Evolutionary conservation across 2,113 vertebrate genomes (phyloP).

Genomic region (Myotis lucifugus): DNA sequence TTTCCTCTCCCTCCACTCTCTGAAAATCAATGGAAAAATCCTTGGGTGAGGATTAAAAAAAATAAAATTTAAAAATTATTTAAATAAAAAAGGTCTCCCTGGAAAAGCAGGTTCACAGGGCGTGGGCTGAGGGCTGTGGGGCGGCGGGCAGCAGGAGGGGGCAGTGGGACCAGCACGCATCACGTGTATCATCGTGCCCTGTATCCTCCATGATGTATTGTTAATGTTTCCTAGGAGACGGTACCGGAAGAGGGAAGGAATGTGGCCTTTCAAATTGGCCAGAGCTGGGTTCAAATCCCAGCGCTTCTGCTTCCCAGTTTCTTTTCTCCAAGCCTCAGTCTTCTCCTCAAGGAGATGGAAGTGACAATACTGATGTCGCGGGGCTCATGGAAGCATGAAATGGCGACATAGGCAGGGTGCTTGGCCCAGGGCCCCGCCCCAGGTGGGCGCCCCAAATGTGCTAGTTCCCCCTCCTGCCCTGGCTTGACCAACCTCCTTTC

Average conservation of each 20-base stretch:
- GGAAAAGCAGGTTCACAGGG: neutral
- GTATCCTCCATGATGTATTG: no score
- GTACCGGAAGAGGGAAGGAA: neutral
- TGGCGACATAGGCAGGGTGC: rapidly evolving
- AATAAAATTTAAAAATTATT: no score
- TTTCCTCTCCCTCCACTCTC: no score
- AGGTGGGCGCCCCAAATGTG: neutral
- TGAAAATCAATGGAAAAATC: no score
- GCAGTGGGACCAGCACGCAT: rapidly evolving
- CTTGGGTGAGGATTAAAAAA: no score
- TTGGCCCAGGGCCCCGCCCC: neutral
- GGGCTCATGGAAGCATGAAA: neutral
- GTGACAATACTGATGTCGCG: neutral
- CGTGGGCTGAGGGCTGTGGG: neutral
- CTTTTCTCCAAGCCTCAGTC: neutral
- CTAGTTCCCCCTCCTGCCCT: neutral
- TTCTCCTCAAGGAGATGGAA: neutral
- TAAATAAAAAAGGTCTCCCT: no score
- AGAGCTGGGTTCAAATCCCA: neutral
- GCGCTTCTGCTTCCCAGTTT: neutral
- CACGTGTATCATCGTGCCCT: rapidly evolving
- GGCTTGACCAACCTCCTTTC: neutral
- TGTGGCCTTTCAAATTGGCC: neutral
- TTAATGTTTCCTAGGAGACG: neutral
- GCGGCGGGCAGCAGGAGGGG: neutral